phyloP scores from a whole-genome alignment of 2,888 invertebrate species.

The Orchestes rusci region DNA sequence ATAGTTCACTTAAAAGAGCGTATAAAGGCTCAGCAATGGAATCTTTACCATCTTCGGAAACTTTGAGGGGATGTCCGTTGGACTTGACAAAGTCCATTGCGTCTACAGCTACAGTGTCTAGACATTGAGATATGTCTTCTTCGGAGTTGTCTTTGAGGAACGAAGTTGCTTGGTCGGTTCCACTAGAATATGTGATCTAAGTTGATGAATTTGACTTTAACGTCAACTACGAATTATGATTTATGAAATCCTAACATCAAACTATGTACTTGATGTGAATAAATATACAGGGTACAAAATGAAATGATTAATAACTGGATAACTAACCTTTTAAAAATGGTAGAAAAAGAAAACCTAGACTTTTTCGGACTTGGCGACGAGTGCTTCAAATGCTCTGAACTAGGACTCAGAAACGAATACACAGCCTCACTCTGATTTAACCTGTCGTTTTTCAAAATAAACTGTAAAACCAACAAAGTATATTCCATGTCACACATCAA shows the following conservation, averaged over 20 bases:
- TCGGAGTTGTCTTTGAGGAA: slow-evolving; percentile 62
- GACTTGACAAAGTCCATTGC: slow-evolving; percentile 41
- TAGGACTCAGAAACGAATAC: slow-evolving; percentile 87
- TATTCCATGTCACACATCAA: neutral
- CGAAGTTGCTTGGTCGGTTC: slow-evolving; percentile 34
- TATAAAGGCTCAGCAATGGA: slow-evolving; percentile 89
- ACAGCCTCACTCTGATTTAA: slow-evolving; percentile 84
- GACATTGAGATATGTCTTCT: slow-evolving; percentile 71
- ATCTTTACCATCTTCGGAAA: slow-evolving; percentile 62
- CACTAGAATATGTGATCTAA: slow-evolving; percentile 29
- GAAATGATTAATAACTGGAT: slow-evolving; percentile 3
- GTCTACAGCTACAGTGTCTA: slow-evolving; percentile 51
- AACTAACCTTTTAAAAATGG: slow-evolving; percentile 72
- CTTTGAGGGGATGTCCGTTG: slow-evolving; percentile 41
- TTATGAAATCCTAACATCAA: no score
- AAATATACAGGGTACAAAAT: no score
- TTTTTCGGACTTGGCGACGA: slow-evolving; percentile 73
- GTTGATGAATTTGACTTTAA: no score
- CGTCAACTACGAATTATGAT: no score
- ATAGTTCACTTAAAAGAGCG: slow-evolving; percentile 77
- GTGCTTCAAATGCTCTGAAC: slow-evolving; percentile 81
- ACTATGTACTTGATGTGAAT: no score
- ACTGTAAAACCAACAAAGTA: slow-evolving; percentile 49
- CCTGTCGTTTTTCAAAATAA: slow-evolving; percentile 78
- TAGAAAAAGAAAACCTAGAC: slow-evolving; percentile 78